Percentiles rank a stretch among this genome's conserved stretches.
Evolutionary conservation across 1,140 invertebrate species (phyloP).

Genomic region (Platyscapa corneri): DNA sequence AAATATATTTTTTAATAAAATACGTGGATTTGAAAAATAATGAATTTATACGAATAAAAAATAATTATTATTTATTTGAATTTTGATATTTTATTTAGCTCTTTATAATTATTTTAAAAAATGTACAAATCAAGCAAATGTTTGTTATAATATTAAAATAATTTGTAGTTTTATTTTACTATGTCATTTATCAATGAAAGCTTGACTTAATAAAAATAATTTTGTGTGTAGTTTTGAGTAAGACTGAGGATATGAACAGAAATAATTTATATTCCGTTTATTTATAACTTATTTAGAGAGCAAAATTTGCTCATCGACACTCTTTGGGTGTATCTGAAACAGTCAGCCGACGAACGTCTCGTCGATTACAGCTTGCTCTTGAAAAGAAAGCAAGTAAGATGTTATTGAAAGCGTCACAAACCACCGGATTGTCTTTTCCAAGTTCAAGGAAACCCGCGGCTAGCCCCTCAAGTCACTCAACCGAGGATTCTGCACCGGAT

Average conservation of each 20-base stretch:
- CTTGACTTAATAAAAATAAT: neutral
- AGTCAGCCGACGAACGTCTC: conserved; percentile 72
- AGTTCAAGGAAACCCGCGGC: conserved; percentile 68
- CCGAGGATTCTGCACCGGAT: conserved; percentile 75
- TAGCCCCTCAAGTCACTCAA: conserved; percentile 59
- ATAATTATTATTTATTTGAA: too few species aligned
- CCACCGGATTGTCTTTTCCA: conserved; percentile 71
- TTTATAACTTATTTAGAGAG: conserved; percentile 63
- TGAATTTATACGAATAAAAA: too few species aligned
- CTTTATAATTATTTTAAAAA: too few species aligned
- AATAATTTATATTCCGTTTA: neutral
- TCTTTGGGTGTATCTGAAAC: conserved; percentile 67
- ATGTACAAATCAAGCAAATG: too few species aligned
- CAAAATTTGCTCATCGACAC: conserved; percentile 75
- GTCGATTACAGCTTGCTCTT: conserved; percentile 77
- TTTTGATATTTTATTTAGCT: too few species aligned
- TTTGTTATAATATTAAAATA: too few species aligned
- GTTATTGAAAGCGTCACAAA: conserved; percentile 88
- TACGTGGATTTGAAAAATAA: too few species aligned
- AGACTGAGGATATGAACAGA: too few species aligned
- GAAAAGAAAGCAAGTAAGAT: conserved; percentile 92
- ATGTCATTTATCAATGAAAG: too few species aligned
- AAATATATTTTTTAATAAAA: too few species aligned
- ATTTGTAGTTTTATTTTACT: too few species aligned
- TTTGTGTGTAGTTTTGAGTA: neutral